Evolutionary conservation across 2,888 invertebrate species (phyloP), one percentile per base, ranked within the genome.

Genomic region (Caenorhabditis zanzibari): DNA sequence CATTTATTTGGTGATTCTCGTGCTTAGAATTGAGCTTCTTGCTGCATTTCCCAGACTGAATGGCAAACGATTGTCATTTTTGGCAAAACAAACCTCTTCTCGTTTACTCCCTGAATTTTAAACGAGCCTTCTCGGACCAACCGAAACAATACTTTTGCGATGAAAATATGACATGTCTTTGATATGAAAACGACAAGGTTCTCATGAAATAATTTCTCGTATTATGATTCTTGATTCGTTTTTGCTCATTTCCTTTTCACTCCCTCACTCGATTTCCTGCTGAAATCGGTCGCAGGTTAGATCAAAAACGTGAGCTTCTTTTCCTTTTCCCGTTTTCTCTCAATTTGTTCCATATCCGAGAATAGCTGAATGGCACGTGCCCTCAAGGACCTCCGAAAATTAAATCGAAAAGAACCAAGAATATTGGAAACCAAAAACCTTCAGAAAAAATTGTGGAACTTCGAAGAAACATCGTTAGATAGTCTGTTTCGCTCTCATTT

Each of bases 331-430:
- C 52, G 19, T 68, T 10, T 32, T 41, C 54, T 26, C 14, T 54
- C 54, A 41, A 61, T 26, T 52, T 19, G 24, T 49, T 47, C 28
- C 32, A 38, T 35, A 61, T 61, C 49, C 52, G 32, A 28, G 32
- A 64, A 63, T 58, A 71, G 58, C 35, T 22, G 47, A 22, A 41
- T 56, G 56, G 38, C 71, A 71, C 47, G 58, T 71, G 38, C 52
- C 54, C 44, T 64, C 52, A 7, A 54, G 64, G 54, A 56, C 64
- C 56, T 74, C 56, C 74, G 75, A 75, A 66, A 75, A 75, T 35
- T 56, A 44, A 38, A 75, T 75, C 58, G 32, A 9, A 1, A 12
- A 24, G 49, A 32, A 19, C 24, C 16, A 24, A 32, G 41, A 24
- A 26, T 28, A 22, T 32, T 22, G 49, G 24, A n/a, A 64, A 66